phyloP scores from a whole-genome alignment of 2,888 invertebrate species.

The Dryomyza anilis region DNA sequence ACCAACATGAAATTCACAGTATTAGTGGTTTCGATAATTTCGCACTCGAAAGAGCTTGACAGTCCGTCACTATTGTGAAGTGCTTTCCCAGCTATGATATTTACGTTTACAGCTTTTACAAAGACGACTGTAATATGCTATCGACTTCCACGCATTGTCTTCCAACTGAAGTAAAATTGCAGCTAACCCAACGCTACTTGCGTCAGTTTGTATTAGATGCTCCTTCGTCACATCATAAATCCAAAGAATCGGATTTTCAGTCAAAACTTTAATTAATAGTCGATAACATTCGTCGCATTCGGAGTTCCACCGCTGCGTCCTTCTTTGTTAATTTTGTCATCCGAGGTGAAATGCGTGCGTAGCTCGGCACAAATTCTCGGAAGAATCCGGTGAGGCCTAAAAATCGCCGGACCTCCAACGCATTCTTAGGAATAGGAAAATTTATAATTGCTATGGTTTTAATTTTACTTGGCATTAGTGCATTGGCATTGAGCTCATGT shows the following conservation, averaged over 20 bases:
- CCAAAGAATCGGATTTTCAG: slow-evolving; percentile 17
- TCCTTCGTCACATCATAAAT: slow-evolving; percentile 23
- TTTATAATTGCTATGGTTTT: slow-evolving; percentile 40
- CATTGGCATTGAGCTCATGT: slow-evolving; percentile 39
- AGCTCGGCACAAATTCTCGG: slow-evolving; percentile 15
- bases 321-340: slow-evolving; percentile 3
- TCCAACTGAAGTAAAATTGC: slow-evolving; percentile 15
- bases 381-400: slow-evolving; percentile 18
- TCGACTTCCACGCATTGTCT: neutral
- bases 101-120: neutral
- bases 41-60: too few relatives aligned
- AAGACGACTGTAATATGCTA: neutral
- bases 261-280: neutral
- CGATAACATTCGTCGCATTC: neutral
- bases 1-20: slow-evolving; percentile 16
- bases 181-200: slow-evolving; percentile 24
- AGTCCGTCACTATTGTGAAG: neutral
- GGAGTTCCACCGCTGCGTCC: neutral
- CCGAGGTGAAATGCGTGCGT: slow-evolving; percentile 10
- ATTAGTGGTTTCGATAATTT: slow-evolving; percentile 5
- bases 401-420: slow-evolving; percentile 41
- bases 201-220: slow-evolving; percentile 26
- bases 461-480: slow-evolving; percentile 29
- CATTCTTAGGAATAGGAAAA: slow-evolving; percentile 38
- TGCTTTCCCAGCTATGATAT: neutral